Percentiles rank a stretch among this genome's conserved stretches.
Conservation (phyloP, 2,113 vertebrate genomes). For the Canis aureus region DNA sequence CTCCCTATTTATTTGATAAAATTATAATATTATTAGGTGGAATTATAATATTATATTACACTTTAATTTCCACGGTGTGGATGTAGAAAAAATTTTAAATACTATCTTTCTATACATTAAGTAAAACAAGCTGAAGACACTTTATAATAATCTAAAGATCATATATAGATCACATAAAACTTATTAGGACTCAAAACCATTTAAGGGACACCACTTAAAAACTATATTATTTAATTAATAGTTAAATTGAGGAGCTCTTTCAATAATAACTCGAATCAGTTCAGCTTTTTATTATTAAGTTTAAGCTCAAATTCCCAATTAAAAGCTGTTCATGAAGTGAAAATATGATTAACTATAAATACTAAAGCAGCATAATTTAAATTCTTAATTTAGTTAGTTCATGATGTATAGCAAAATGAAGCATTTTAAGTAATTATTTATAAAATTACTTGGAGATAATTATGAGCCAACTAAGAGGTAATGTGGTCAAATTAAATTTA, state of each 20-base stretch:
- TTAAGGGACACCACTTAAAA: slow-evolving; percentile 13
- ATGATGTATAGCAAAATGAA: slow-evolving; percentile 71
- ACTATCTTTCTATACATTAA: neutral
- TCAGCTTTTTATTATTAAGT: slow-evolving; percentile 71
- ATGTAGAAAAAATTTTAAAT: neutral
- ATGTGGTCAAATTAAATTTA: slow-evolving; percentile 69
- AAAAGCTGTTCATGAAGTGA: slow-evolving; percentile 64
- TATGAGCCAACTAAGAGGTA: slow-evolving; percentile 55
- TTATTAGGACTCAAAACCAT: neutral
- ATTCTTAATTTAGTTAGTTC: slow-evolving; percentile 76
- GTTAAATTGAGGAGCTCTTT: slow-evolving; percentile 41
- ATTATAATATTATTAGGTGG: neutral
- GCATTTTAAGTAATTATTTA: slow-evolving; percentile 71
- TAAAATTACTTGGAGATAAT: slow-evolving; percentile 72
- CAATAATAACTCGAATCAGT: slow-evolving; percentile 57
- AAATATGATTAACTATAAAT: slow-evolving; percentile 76
- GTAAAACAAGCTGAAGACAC: neutral
- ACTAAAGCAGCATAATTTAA: slow-evolving; percentile 70
- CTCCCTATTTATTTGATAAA: neutral
- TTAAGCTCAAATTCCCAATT: slow-evolving; percentile 72
- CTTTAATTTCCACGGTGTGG: neutral
- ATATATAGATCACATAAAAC: neutral
- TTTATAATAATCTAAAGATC: neutral
- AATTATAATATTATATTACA: neutral
- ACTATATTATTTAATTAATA: slow-evolving; percentile 62